Evolutionary conservation across 37 sponge, comb jelly and placozoan species (phyloP).

Genomic region (Ephydatia muelleri): DNA sequence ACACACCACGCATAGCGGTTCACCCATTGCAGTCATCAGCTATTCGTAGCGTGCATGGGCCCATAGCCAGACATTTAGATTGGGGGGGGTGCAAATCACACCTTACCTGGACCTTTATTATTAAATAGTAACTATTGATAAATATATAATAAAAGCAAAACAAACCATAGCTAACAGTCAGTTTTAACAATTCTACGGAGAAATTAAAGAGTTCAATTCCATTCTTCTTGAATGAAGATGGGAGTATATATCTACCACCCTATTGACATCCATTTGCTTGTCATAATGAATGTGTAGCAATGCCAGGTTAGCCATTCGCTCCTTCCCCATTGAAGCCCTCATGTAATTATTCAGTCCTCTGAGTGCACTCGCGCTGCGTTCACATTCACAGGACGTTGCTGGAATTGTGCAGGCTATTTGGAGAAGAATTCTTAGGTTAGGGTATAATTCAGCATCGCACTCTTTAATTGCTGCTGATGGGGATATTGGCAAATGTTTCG

Average conservation of each 20-base stretch:
- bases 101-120: not conserved
- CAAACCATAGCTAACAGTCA: not conserved
- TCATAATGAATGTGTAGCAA: not conserved
- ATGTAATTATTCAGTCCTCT: conserved; percentile 15
- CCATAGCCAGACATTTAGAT: not conserved
- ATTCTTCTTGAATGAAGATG: conserved; percentile 3
- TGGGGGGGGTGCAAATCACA: not conserved
- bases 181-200: not conserved
- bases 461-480: not conserved
- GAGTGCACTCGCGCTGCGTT: conserved; percentile 4
- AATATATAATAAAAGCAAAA: not conserved
- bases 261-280: conserved; percentile 6
- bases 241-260: conserved; percentile 15
- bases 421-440: not conserved
- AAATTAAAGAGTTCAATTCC: conserved; percentile 3
- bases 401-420: conserved; percentile 16
- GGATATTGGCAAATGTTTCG: not conserved
- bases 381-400: conserved; percentile 5
- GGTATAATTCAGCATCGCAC: conserved; percentile 2
- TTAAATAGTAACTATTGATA: not conserved
- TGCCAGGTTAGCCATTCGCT: not conserved
- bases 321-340: conserved; percentile 16
- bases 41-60: not conserved
- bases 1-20: not conserved
- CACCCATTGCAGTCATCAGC: not conserved